Evolutionary conservation across 1,140 invertebrate species (phyloP).

Genomic region (Zaprionus taronus): DNA sequence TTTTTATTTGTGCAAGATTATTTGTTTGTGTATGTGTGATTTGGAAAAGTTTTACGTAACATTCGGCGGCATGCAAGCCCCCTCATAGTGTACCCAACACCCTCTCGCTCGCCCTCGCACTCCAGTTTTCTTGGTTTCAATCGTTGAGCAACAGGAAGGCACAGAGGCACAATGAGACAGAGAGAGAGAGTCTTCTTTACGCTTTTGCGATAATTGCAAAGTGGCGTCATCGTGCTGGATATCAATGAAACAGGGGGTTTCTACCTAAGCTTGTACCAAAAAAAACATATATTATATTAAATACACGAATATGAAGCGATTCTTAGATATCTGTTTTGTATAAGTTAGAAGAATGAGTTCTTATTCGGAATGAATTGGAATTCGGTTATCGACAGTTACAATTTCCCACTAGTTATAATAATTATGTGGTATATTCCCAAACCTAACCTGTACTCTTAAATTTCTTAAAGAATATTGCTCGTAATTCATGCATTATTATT

Average conservation of each 20-base stretch:
- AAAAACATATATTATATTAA: background rate
- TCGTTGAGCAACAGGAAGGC: conserved; percentile 36
- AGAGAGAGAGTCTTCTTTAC: conserved; percentile 34
- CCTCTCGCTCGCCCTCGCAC: conserved; percentile 23
- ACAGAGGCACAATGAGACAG: background rate
- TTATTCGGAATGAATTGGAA: background rate
- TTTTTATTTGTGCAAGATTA: conserved; percentile 66
- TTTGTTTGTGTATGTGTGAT: conserved; percentile 58
- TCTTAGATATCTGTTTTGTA: background rate
- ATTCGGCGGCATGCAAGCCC: conserved; percentile 23
- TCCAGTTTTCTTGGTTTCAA: conserved; percentile 14
- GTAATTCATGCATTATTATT: too few relatives aligned
- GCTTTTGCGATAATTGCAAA: conserved; percentile 27
- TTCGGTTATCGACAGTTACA: background rate
- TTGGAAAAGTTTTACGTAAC: conserved; percentile 73
- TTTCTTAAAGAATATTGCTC: too few relatives aligned
- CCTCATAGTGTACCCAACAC: background rate
- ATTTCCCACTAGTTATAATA: too few relatives aligned
- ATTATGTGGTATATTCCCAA: too few relatives aligned
- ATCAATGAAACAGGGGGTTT: background rate
- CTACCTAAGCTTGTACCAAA: background rate
- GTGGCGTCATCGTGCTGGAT: conserved; percentile 28
- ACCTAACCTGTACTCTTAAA: too few relatives aligned
- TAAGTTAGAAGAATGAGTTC: background rate
- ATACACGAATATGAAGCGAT: background rate